Evolutionary conservation across 2,888 invertebrate species (phyloP).

Genomic region (Epistrophella euchroma): DNA sequence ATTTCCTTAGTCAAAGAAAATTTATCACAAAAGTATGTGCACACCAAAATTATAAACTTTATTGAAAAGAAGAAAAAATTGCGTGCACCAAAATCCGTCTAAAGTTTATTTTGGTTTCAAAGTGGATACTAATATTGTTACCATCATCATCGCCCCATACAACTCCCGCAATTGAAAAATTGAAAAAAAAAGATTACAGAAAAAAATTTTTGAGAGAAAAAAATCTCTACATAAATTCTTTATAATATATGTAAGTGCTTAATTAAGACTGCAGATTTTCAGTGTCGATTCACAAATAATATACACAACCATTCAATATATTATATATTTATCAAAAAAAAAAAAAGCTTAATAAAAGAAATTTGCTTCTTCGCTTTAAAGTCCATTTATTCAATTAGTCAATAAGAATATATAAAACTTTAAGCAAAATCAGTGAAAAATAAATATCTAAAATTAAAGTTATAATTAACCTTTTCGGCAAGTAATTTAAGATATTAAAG

Average conservation of each 20-base stretch:
- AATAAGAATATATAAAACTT: slow-evolving; percentile 76
- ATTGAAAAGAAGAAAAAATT: slow-evolving; percentile 55
- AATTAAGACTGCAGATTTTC: slow-evolving; percentile 74
- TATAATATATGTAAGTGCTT: slow-evolving; percentile 64
- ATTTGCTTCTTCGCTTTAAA: slow-evolving; percentile 75
- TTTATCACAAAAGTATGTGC: slow-evolving; percentile 47
- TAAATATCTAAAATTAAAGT: slow-evolving; percentile 36
- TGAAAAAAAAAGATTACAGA: slow-evolving; percentile 26
- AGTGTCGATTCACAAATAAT: slow-evolving; percentile 66
- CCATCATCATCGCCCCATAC: slow-evolving; percentile 55
- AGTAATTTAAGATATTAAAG: slow-evolving; percentile 75
- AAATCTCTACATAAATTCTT: slow-evolving; percentile 44
- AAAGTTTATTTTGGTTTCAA: slow-evolving; percentile 83
- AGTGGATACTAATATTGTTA: slow-evolving; percentile 70
- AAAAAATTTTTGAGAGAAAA: slow-evolving; percentile 22
- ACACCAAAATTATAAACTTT: slow-evolving; percentile 71
- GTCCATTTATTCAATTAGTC: slow-evolving; percentile 80
- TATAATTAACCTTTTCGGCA: slow-evolving; percentile 59
- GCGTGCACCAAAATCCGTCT: slow-evolving; percentile 83
- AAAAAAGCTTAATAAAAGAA: slow-evolving; percentile 62
- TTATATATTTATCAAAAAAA: slow-evolving; percentile 61
- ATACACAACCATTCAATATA: slow-evolving; percentile 60
- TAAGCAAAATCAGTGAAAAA: slow-evolving; percentile 52
- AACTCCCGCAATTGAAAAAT: slow-evolving; percentile 52
- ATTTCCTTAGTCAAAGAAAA: slow-evolving; percentile 48